Conservation (phyloP, 1,140 invertebrate genomes). For the Saccostrea cuccullata region DNA sequence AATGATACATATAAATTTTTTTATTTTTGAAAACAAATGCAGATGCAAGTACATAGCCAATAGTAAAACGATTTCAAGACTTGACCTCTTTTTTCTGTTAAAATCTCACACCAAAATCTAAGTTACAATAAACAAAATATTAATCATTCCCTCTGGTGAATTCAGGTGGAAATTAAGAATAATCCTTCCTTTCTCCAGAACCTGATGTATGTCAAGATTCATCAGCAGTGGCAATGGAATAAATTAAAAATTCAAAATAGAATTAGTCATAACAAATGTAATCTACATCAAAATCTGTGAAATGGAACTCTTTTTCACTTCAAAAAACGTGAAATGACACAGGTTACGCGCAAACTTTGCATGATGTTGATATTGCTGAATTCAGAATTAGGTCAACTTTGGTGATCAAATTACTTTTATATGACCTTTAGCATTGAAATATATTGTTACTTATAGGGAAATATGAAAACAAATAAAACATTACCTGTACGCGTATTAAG, state of each 20-base stretch:
- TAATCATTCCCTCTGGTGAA: not conserved
- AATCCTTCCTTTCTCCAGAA: not conserved
- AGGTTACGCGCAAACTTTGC: not conserved
- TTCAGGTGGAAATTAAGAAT: constrained; percentile 14
- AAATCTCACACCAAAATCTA: no score
- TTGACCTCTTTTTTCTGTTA: no score
- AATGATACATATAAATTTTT: no score
- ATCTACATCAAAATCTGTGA: not conserved
- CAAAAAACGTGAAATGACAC: not conserved
- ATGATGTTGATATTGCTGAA: not conserved
- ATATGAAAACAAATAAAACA: no score
- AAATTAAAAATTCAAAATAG: not conserved
- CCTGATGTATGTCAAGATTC: constrained; percentile 4
- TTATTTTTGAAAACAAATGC: no score
- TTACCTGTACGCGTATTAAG: no score
- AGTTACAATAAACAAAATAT: not conserved
- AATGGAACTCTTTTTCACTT: not conserved
- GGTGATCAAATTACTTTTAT: no score
- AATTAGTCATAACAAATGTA: constrained; percentile 6
- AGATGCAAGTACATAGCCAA: no score
- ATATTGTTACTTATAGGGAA: no score
- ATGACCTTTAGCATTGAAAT: no score
- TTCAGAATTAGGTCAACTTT: no score
- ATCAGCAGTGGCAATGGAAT: not conserved
- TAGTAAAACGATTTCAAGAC: no score